Evolutionary conservation across 92 coral and sea anemone genomes (phyloP).

Genomic region (Porites cylindrica): DNA sequence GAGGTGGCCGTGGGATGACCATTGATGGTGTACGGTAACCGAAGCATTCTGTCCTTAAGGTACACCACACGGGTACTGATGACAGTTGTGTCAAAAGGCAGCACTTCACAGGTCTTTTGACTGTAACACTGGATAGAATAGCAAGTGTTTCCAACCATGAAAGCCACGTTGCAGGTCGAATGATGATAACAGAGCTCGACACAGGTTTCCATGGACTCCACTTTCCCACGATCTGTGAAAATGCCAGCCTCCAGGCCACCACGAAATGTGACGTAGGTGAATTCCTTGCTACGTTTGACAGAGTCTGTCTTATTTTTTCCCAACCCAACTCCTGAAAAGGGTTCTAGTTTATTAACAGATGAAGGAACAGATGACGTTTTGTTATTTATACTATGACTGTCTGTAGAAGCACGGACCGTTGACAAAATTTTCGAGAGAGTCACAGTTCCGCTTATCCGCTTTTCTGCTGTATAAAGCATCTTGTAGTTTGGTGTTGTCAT

Average conservation of each 20-base stretch:
- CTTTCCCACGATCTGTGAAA: conserved; percentile 76
- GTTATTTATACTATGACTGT: neutral
- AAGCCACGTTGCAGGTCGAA: conserved; percentile 83
- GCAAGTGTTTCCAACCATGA: conserved; percentile 79
- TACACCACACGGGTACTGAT: conserved; percentile 78
- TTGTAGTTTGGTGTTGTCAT: neutral
- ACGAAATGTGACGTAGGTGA: conserved; percentile 79
- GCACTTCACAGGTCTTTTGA: conserved; percentile 85
- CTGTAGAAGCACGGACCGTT: neutral
- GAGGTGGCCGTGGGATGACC: conserved; percentile 21
- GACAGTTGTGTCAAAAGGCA: conserved; percentile 72
- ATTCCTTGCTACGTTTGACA: conserved; percentile 54
- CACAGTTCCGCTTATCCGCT: neutral
- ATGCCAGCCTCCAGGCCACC: conserved; percentile 81
- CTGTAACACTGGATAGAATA: conserved; percentile 92
- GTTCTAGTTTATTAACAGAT: neutral
- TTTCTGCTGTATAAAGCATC: neutral
- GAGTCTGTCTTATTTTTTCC: neutral
- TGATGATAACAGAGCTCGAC: conserved; percentile 69
- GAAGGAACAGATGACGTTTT: neutral
- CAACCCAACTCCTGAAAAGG: neutral
- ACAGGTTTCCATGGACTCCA: conserved; percentile 77
- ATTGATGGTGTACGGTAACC: conserved; percentile 60
- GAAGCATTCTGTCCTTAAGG: conserved; percentile 69
- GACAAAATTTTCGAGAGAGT: neutral